Evolutionary conservation across 2,888 invertebrate genomes (phyloP).

Genomic region (Pegoplata infirma): DNA sequence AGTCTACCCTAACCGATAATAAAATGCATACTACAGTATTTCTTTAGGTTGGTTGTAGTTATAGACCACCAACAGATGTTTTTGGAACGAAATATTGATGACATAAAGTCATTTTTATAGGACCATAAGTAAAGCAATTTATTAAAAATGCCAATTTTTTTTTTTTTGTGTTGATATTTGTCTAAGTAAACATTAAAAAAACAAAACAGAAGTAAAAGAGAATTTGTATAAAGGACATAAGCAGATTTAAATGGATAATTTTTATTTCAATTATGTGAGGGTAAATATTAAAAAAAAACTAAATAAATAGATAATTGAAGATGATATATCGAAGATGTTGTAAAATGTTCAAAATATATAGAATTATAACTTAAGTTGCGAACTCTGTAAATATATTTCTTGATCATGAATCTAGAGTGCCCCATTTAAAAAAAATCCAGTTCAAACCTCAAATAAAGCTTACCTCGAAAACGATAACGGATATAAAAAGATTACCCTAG

Average conservation of each 20-base stretch:
- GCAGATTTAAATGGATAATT: not conserved
- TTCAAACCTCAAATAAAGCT: no score
- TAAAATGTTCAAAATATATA: no score
- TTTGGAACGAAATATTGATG: slow-evolving; percentile 34
- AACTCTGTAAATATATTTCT: no score
- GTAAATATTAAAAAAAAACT: not conserved
- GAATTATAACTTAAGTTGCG: no score
- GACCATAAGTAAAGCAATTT: slow-evolving; percentile 34
- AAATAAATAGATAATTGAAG: not conserved
- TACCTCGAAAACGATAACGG: no score
- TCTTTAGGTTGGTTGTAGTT: slow-evolving; percentile 3
- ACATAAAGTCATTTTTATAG: slow-evolving; percentile 41
- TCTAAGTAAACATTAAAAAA: slow-evolving; percentile 2
- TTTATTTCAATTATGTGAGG: not conserved
- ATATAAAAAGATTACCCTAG: no score
- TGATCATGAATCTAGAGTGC: no score
- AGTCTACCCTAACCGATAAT: no score
- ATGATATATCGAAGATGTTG: no score
- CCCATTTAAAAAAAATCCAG: no score
- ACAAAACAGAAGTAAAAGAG: not conserved
- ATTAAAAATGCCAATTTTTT: slow-evolving; percentile 22
- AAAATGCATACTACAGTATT: no score
- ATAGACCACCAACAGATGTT: slow-evolving; percentile 49
- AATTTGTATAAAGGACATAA: not conserved
- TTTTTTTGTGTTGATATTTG: not conserved